phyloP scores from a whole-genome alignment of 2,113 vertebrate genomes.

The Dicerorhinus sumatrensis region DNA sequence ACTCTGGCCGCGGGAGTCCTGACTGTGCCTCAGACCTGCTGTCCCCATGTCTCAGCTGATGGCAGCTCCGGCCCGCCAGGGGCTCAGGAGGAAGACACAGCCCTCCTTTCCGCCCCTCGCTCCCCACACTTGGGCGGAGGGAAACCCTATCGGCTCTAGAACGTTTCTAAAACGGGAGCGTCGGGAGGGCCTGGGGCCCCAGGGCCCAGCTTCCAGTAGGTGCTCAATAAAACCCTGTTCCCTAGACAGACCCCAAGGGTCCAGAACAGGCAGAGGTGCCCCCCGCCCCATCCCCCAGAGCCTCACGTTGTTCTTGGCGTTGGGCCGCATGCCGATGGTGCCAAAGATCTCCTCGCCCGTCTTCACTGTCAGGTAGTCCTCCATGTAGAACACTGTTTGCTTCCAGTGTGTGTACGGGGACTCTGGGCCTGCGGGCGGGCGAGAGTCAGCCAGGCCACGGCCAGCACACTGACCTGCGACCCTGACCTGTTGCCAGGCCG shows the following conservation, averaged over 20 bases:
- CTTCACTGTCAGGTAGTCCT: conserved; percentile 97
- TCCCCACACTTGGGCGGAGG: accelerated
- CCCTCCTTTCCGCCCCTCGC: accelerated
- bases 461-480: neutral
- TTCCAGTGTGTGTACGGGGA: conserved; percentile 98
- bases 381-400: conserved; percentile 96
- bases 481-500: accelerated
- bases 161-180: too few relatives aligned
- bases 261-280: neutral
- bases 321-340: conserved; percentile 96
- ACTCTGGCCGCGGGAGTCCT: neutral
- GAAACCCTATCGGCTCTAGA: neutral
- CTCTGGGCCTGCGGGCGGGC: conserved; percentile 89
- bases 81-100: too few relatives aligned
- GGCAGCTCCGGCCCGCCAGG: neutral
- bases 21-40: neutral
- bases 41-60: neutral
- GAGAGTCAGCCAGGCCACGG: neutral
- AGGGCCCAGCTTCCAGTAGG: accelerated
- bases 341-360: conserved; percentile 96
- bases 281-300: accelerated
- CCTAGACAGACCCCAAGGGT: neutral
- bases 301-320: conserved; percentile 96
- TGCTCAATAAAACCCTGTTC: neutral
- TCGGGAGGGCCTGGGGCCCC: neutral